phyloP scores from a whole-genome alignment of 2,113 vertebrate species.

The Periophthalmus modestus region DNA sequence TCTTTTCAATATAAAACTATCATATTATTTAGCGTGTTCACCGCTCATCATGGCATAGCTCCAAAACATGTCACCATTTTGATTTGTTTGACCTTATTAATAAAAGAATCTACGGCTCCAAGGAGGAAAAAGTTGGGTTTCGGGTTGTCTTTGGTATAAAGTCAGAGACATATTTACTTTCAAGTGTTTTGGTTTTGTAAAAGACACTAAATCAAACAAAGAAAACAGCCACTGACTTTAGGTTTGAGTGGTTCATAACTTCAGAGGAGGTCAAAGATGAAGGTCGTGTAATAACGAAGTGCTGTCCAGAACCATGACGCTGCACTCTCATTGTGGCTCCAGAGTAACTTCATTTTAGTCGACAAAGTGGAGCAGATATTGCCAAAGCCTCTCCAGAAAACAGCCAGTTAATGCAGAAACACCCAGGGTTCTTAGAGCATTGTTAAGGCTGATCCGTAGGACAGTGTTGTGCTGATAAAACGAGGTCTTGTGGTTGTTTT shows the following conservation, averaged over 20 bases:
- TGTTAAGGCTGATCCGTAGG: neutral
- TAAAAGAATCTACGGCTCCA: neutral
- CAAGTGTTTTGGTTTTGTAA: neutral
- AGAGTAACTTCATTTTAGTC: neutral
- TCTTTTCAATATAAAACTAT: too few relatives aligned
- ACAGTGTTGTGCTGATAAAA: neutral
- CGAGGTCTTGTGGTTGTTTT: neutral
- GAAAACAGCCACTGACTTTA: neutral
- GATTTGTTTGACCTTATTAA: neutral
- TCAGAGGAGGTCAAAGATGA: neutral
- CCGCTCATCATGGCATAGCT: too few relatives aligned
- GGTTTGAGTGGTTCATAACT: neutral
- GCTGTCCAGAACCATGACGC: neutral
- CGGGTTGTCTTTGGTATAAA: neutral
- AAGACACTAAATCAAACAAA: neutral
- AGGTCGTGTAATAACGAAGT: neutral
- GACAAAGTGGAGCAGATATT: neutral
- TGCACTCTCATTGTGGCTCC: neutral
- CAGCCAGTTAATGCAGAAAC: neutral
- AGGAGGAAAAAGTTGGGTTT: neutral
- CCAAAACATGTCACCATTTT: neutral
- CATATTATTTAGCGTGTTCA: too few relatives aligned
- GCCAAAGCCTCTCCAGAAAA: neutral
- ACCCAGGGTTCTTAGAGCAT: neutral
- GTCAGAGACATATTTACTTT: neutral